Evolutionary conservation across 1,140 invertebrate genomes (phyloP).

Genomic region (Adoxophyes honmai): DNA sequence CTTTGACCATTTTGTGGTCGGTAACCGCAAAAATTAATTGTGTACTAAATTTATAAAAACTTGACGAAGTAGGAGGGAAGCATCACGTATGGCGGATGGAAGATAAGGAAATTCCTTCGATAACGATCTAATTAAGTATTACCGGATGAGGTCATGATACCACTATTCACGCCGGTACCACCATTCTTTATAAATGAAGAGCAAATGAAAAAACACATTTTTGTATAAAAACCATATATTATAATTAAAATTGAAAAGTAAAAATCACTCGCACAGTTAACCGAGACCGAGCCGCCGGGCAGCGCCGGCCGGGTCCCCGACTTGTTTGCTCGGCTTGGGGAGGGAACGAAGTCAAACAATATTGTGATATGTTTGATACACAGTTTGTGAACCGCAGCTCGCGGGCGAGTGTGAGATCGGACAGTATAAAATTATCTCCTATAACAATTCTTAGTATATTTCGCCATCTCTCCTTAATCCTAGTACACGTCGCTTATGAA

Average conservation of each 20-base stretch:
- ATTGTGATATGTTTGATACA: constrained; percentile 41
- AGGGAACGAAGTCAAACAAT: too few species aligned
- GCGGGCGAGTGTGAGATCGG: constrained; percentile 41
- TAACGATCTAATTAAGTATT: too few species aligned
- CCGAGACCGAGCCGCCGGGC: constrained; percentile 27
- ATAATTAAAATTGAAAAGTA: constrained; percentile 70
- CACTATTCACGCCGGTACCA: too few species aligned
- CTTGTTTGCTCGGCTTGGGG: not conserved
- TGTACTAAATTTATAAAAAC: too few species aligned
- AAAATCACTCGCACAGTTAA: constrained; percentile 50
- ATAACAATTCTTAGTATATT: constrained; percentile 50
- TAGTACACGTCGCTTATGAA: constrained; percentile 39
- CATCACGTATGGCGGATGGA: too few species aligned
- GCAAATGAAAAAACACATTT: constrained; percentile 28
- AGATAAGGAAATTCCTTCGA: too few species aligned
- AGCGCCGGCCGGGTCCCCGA: not conserved
- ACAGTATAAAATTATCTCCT: constrained; percentile 65
- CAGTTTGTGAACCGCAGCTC: constrained; percentile 30
- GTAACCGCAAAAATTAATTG: too few species aligned
- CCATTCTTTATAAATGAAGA: too few species aligned
- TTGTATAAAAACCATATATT: constrained; percentile 73
- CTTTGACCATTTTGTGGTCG: too few species aligned
- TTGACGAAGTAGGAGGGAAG: too few species aligned
- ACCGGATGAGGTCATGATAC: too few species aligned
- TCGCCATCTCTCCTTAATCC: constrained; percentile 41